phyloP scores from a whole-genome alignment of 2,797 vertebrate genomes.

The Ctenosaura bakeri region DNA sequence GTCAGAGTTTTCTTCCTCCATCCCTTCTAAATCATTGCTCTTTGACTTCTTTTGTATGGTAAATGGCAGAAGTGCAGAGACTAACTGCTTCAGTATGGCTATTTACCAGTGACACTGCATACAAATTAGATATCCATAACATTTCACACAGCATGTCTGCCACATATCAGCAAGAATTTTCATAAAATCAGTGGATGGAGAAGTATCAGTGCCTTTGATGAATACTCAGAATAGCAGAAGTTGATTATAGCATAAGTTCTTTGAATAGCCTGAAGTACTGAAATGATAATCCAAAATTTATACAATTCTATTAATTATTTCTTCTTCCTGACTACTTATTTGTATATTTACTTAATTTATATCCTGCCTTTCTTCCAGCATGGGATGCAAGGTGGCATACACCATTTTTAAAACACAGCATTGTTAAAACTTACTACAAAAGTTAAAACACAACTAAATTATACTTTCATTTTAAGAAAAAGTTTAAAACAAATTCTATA shows the following conservation, averaged over 20 bases:
- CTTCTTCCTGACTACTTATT: neutral
- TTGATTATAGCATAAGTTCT: neutral
- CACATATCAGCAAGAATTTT: neutral
- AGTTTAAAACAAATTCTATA: too few species aligned
- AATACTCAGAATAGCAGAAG: neutral
- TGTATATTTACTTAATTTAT: neutral
- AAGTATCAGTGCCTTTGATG: neutral
- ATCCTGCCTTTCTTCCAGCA: too few species aligned
- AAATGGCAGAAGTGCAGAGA: slow-evolving; percentile 8
- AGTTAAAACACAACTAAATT: too few species aligned
- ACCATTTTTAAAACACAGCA: too few species aligned
- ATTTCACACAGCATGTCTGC: neutral
- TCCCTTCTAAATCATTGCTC: neutral
- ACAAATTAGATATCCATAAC: neutral
- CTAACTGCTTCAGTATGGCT: slow-evolving; percentile 4
- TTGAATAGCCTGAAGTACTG: slow-evolving; percentile 9
- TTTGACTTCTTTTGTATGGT: slow-evolving; percentile 29
- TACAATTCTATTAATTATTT: neutral
- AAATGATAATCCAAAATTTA: neutral
- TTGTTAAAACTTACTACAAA: too few species aligned
- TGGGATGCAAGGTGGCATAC: too few species aligned
- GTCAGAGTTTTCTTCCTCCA: slow-evolving; percentile 7
- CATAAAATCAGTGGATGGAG: neutral
- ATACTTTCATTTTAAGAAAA: too few species aligned
- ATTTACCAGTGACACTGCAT: neutral